phyloP scores from a whole-genome alignment of 2,888 invertebrate genomes.

The Phaedon cochleariae region DNA sequence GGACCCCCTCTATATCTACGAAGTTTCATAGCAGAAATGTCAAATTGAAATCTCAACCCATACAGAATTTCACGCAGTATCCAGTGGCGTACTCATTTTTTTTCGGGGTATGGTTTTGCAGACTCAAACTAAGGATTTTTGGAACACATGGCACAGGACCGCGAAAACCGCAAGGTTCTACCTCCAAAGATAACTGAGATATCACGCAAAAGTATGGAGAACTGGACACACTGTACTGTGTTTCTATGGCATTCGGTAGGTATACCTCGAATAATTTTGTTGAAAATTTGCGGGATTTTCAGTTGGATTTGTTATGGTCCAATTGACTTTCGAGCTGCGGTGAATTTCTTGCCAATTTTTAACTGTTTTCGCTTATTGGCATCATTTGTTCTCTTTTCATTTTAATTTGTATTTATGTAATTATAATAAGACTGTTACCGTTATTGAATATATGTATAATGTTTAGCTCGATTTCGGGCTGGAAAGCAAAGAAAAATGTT shows the following conservation, averaged over 20 bases:
- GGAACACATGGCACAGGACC: too few relatives aligned
- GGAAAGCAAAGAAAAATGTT: constrained; percentile 60
- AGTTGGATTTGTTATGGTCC: constrained; percentile 1
- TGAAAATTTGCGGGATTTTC: constrained; percentile 19
- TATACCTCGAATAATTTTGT: constrained; percentile 41
- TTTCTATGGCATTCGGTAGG: constrained; percentile 16
- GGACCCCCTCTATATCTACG: too few relatives aligned
- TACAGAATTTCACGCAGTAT: too few relatives aligned
- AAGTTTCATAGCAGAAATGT: too few relatives aligned
- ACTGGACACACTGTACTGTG: too few relatives aligned
- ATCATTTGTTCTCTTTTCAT: constrained; percentile 49
- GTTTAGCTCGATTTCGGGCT: constrained; percentile 53
- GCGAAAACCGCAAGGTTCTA: too few relatives aligned
- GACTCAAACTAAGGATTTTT: too few relatives aligned
- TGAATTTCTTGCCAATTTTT: constrained; percentile 42
- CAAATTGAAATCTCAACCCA: too few relatives aligned
- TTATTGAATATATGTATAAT: constrained; percentile 54
- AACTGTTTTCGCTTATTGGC: constrained; percentile 39
- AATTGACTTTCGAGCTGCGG: constrained; percentile 19
- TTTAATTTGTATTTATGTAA: constrained; percentile 56
- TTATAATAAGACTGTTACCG: constrained; percentile 65
- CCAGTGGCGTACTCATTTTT: too few relatives aligned
- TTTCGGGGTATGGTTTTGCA: too few relatives aligned
- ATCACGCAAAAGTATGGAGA: too few relatives aligned
- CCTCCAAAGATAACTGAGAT: too few relatives aligned